Percentiles rank a stretch among this genome's conserved stretches.
phyloP scores from a whole-genome alignment of 2,888 invertebrate genomes.

The Diarsia mendica region DNA sequence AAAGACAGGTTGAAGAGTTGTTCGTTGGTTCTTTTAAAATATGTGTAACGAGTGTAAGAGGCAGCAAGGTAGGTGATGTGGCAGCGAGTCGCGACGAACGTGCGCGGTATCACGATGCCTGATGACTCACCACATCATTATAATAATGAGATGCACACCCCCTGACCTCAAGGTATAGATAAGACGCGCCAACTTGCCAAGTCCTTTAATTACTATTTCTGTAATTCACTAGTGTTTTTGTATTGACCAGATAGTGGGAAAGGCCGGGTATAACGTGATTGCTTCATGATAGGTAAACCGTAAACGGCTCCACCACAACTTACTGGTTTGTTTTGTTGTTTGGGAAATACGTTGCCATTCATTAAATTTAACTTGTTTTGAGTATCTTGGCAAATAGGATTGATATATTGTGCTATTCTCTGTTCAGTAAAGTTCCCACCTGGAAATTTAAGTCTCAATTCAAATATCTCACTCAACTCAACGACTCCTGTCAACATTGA shows the following conservation, averaged over 20 bases:
- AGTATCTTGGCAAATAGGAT: neutral
- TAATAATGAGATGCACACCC: constrained; percentile 75
- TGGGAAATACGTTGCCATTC: constrained; percentile 27
- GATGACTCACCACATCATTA: constrained; percentile 76
- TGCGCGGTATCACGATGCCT: constrained; percentile 77
- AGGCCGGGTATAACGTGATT: constrained; percentile 41
- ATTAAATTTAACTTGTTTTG: neutral
- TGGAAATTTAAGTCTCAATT: neutral
- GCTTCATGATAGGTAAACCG: constrained; percentile 38
- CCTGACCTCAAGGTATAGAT: constrained; percentile 77
- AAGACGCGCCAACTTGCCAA: constrained; percentile 70
- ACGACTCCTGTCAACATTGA: constrained; percentile 57
- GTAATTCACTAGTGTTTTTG: constrained; percentile 60
- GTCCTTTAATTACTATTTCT: constrained; percentile 77
- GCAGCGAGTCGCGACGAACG: constrained; percentile 70
- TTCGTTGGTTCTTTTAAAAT: constrained; percentile 37
- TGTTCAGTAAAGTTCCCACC: neutral
- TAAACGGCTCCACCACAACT: constrained; percentile 23
- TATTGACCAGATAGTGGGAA: constrained; percentile 28
- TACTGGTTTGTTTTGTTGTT: constrained; percentile 18
- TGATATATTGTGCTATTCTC: constrained; percentile 3
- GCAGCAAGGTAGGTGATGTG: constrained; percentile 60
- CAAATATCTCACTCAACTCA: constrained; percentile 34
- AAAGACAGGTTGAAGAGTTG: constrained; percentile 28
- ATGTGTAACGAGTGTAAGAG: constrained; percentile 54